These are phyloP conservation scores for Illadopsis cleaveri DNA, from an alignment of 2,113 vertebrate species.

Conservation along the genomic window DNA sequence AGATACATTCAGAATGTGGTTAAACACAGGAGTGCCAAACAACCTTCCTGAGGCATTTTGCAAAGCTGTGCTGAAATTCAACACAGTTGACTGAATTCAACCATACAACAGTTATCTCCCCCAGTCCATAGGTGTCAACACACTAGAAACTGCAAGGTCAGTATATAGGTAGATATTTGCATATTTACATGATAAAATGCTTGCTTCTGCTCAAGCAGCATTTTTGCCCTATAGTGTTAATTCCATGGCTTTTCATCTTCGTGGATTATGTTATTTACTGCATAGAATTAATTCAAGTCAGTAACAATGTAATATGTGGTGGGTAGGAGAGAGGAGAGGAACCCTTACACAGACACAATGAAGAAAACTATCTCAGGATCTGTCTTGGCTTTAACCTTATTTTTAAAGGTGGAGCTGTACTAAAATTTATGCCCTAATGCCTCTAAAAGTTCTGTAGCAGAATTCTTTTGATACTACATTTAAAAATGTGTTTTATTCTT, in stretches of 20 bases:
- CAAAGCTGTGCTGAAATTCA: background rate
- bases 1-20: background rate
- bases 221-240: background rate
- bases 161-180: background rate
- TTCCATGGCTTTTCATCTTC: background rate
- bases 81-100: background rate
- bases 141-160: background rate
- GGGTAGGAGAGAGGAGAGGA: background rate
- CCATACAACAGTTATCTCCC: background rate
- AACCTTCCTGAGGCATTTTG: background rate
- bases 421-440: background rate
- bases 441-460: background rate
- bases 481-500: background rate
- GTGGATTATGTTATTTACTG: background rate
- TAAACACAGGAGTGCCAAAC: background rate
- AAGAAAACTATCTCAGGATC: background rate
- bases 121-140: background rate
- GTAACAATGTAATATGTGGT: background rate
- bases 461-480: background rate
- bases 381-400: background rate
- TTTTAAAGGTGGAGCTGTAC: background rate
- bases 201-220: background rate
- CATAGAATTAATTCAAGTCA: background rate
- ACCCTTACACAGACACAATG: background rate
- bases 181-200: background rate